phyloP scores from a whole-genome alignment of 2,888 invertebrate genomes.

The Cryptocephalus primarius region DNA sequence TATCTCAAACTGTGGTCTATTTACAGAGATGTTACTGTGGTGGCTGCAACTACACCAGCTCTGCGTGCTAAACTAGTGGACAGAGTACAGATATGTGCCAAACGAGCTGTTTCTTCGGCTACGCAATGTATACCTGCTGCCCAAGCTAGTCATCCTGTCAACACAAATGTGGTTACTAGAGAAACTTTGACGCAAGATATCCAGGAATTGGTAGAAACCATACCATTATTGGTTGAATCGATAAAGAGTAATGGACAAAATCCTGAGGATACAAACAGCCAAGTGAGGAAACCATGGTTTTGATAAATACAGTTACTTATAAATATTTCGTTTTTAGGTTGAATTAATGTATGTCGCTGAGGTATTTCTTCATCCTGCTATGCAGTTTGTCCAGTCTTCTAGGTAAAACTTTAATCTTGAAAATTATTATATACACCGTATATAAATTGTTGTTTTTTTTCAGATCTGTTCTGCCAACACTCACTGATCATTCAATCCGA shows the following conservation, averaged over 20 bases:
- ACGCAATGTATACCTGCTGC: constrained; percentile 87
- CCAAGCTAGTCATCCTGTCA: constrained; percentile 68
- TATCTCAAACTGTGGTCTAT: not conserved
- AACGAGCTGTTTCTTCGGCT: constrained; percentile 76
- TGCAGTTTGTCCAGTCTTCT: constrained; percentile 64
- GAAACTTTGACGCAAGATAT: constrained; percentile 68
- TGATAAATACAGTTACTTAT: no score
- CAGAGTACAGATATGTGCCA: constrained; percentile 60
- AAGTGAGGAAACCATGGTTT: constrained; percentile 26
- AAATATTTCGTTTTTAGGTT: constrained; percentile 26
- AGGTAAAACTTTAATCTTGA: constrained; percentile 4
- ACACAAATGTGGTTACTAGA: constrained; percentile 54
- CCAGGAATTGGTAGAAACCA: constrained; percentile 60
- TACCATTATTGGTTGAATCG: constrained; percentile 72
- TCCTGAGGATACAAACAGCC: constrained; percentile 64
- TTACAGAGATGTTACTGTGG: constrained; percentile 67
- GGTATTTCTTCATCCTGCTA: constrained; percentile 65
- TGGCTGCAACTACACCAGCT: constrained; percentile 69
- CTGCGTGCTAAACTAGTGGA: constrained; percentile 62
- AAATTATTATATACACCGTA: not conserved
- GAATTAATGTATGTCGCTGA: constrained; percentile 76
- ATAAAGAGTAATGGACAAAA: constrained; percentile 56
- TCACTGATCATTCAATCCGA: constrained; percentile 65
- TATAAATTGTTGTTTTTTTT: no score
- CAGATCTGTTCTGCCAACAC: constrained; percentile 70